Conservation (phyloP, 1,140 invertebrate species). For the Bombus waltoni region DNA sequence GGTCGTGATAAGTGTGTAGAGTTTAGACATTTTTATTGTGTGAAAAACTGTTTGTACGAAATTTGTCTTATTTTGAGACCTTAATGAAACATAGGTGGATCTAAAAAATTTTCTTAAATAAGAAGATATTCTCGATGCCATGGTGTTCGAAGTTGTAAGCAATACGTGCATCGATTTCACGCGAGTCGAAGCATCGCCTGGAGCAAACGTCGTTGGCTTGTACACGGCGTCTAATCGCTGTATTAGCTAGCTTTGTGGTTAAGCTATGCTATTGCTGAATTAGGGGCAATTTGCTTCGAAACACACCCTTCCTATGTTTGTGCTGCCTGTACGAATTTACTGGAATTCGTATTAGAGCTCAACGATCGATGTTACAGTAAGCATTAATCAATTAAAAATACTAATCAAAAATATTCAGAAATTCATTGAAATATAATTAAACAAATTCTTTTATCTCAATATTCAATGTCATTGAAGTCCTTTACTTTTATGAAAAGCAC, state of each 20-base stretch:
- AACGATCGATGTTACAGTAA: neutral
- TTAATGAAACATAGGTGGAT: neutral
- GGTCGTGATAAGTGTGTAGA: neutral
- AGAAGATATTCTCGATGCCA: slow-evolving; percentile 23
- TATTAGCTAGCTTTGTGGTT: slow-evolving; percentile 77
- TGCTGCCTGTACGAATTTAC: slow-evolving; percentile 46
- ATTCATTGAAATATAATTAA: neutral
- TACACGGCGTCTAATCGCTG: slow-evolving; percentile 73
- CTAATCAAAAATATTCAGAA: no score
- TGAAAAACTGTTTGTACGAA: neutral
- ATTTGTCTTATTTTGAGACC: neutral
- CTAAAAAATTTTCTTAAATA: neutral
- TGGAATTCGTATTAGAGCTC: neutral
- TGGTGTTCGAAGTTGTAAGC: slow-evolving; percentile 51
- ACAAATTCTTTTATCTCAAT: no score
- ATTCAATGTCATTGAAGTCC: no score
- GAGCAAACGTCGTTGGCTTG: slow-evolving; percentile 69
- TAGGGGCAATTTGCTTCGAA: slow-evolving; percentile 72
- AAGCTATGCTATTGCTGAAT: slow-evolving; percentile 77
- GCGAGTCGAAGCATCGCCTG: slow-evolving; percentile 61
- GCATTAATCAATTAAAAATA: neutral
- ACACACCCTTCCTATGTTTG: slow-evolving; percentile 60
- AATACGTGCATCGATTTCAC: slow-evolving; percentile 70
- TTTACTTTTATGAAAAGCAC: neutral
- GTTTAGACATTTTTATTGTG: neutral